These are phyloP conservation scores for Jaculus jaculus DNA, from an alignment of 2,113 vertebrate species.

Conservation along the genomic window DNA sequence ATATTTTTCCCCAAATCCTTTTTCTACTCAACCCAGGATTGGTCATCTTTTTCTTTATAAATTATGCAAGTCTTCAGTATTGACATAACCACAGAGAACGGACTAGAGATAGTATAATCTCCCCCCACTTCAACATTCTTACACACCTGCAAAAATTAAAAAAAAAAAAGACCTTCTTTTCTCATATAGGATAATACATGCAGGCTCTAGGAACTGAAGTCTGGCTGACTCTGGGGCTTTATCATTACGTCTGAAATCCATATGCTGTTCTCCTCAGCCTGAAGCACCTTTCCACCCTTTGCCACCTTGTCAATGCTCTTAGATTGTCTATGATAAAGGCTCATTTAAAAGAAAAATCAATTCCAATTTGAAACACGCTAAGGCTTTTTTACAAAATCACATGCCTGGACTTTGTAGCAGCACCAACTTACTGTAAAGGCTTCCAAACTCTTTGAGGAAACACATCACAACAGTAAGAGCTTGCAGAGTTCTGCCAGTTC, in stretches of 20 bases:
- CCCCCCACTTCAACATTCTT: not conserved
- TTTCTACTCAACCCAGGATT: not conserved
- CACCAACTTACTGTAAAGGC: not conserved
- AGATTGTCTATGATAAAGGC: not conserved
- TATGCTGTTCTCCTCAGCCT: not conserved
- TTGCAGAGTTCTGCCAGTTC: not conserved
- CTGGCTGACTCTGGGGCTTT: not conserved
- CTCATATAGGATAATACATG: not conserved
- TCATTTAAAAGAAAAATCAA: not conserved
- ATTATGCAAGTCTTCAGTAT: not conserved
- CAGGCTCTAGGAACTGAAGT: not conserved
- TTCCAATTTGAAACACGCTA: not conserved
- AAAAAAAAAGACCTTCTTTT: not conserved
- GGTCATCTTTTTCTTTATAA: not conserved
- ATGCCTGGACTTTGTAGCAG: not conserved
- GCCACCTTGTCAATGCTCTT: not conserved
- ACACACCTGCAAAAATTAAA: not conserved
- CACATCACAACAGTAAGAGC: not conserved
- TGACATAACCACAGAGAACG: not conserved
- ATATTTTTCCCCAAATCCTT: not conserved
- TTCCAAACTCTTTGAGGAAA: not conserved
- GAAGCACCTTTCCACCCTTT: not conserved
- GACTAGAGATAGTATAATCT: not conserved
- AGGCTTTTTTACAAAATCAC: slow-evolving; percentile 13
- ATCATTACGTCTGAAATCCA: not conserved